phyloP scores from a whole-genome alignment of 2,113 vertebrate species.

The Corythoichthys intestinalis region DNA sequence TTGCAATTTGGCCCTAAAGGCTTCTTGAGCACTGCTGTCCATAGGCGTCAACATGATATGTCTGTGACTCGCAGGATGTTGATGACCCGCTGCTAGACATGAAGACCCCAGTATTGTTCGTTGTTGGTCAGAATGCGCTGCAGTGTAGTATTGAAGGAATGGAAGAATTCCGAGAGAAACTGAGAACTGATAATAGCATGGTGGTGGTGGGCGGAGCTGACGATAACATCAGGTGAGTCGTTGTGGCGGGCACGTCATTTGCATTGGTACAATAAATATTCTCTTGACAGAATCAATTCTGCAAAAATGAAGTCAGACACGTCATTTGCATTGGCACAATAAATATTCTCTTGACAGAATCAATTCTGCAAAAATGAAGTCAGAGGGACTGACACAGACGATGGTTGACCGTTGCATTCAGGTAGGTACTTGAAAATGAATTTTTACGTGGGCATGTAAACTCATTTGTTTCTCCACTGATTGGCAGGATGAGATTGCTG shows the following conservation, averaged over 20 bases:
- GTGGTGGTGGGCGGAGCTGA: slow-evolving; percentile 95
- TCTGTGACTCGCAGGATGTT: slow-evolving; percentile 78
- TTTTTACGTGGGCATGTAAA: background rate
- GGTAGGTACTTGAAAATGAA: slow-evolving; percentile 64
- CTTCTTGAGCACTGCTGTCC: background rate
- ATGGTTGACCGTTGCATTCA: slow-evolving; percentile 99
- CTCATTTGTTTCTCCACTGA: background rate
- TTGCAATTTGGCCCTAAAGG: background rate
- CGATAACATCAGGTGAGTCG: slow-evolving; percentile 87
- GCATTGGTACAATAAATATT: slow-evolving; percentile 7
- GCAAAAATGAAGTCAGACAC: slow-evolving; percentile 88
- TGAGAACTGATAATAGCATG: slow-evolving; percentile 92
- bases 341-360: slow-evolving; percentile 74
- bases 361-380: slow-evolving; percentile 91
- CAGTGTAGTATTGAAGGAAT: slow-evolving; percentile 88
- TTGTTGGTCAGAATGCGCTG: slow-evolving; percentile 90
- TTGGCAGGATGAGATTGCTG: slow-evolving; percentile 89
- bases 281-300: slow-evolving; percentile 83
- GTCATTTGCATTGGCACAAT: background rate
- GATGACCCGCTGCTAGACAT: slow-evolving; percentile 97
- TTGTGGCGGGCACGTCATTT: background rate
- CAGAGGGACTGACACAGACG: slow-evolving; percentile 91
- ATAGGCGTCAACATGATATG: background rate
- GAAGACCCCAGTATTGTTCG: slow-evolving; percentile 95
- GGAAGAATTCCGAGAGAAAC: slow-evolving; percentile 96